These are phyloP conservation scores for Aldrovandia affinis DNA, from an alignment of 2,797 vertebrate genomes.

Conservation along the genomic window DNA sequence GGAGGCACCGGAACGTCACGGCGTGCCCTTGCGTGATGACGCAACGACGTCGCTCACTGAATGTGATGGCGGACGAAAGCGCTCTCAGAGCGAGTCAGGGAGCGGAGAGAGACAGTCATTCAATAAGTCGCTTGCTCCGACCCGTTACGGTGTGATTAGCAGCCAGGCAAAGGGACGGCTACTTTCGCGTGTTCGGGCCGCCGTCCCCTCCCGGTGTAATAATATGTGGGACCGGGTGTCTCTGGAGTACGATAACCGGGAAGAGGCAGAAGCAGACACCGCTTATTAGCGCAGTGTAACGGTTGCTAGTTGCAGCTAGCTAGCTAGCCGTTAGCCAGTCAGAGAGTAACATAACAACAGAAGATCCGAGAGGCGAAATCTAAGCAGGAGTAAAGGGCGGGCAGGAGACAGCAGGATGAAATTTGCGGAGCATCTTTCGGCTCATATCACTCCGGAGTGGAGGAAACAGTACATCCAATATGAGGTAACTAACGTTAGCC, in stretches of 20 bases:
- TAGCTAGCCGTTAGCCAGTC: slow-evolving; percentile 58
- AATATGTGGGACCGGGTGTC: slow-evolving; percentile 62
- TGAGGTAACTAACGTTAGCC: slow-evolving; percentile 78
- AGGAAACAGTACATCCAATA: slow-evolving; percentile 98
- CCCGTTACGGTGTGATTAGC: slow-evolving; percentile 39
- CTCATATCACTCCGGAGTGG: slow-evolving; percentile 98
- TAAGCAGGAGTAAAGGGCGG: slow-evolving; percentile 63
- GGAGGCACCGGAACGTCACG: slow-evolving; percentile 7
- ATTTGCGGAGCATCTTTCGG: slow-evolving; percentile 97
- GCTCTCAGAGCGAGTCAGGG: slow-evolving; percentile 62
- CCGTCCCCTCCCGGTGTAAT: slow-evolving; percentile 42
- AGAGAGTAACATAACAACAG: slow-evolving; percentile 60
- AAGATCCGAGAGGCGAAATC: slow-evolving; percentile 58
- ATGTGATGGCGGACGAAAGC: slow-evolving; percentile 66
- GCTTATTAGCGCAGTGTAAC: slow-evolving; percentile 39
- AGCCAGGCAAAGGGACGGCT: slow-evolving; percentile 54
- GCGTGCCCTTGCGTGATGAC: slow-evolving; percentile 59
- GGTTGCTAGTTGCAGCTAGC: slow-evolving; percentile 53
- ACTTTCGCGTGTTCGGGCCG: slow-evolving; percentile 29
- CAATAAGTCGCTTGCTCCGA: slow-evolving; percentile 45
- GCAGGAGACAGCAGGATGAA: slow-evolving; percentile 81
- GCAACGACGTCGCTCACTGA: slow-evolving; percentile 66
- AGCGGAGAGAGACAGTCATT: slow-evolving; percentile 70
- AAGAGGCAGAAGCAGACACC: slow-evolving; percentile 48
- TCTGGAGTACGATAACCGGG: slow-evolving; percentile 56